Evolutionary conservation across 2,113 vertebrate genomes (phyloP).

Genomic region (Brienomyrus longianalis): DNA sequence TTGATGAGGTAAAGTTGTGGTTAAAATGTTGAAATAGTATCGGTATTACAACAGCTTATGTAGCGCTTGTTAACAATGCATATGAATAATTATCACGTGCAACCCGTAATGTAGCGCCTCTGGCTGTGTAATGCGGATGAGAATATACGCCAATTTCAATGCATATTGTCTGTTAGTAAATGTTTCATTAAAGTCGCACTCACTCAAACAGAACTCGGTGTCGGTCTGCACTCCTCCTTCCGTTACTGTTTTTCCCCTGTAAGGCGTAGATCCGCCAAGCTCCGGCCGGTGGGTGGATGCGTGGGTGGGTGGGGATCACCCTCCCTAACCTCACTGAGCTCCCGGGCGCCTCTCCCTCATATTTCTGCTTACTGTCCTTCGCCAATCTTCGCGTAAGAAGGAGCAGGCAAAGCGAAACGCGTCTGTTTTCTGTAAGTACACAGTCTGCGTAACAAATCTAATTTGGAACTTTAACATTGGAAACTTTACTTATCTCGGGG

Average conservation of each 20-base stretch:
- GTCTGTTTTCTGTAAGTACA: neutral
- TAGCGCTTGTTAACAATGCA: neutral
- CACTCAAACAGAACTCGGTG: neutral
- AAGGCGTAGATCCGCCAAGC: neutral
- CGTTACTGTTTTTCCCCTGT: neutral
- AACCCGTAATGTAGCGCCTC: neutral
- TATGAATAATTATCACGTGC: neutral
- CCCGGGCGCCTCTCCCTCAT: neutral
- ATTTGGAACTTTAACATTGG: neutral
- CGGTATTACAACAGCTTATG: neutral
- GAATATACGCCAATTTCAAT: neutral
- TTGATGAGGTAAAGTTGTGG: neutral
- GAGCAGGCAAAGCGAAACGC: neutral
- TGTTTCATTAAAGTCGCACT: neutral
- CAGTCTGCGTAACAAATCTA: neutral
- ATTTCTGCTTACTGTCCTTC: neutral
- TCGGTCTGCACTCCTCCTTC: neutral
- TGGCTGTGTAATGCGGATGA: neutral
- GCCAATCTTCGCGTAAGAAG: neutral
- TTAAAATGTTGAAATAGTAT: neutral
- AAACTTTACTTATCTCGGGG: neutral
- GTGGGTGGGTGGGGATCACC: neutral
- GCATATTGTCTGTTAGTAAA: neutral
- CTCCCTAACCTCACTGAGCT: neutral
- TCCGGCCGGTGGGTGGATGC: neutral